Base-by-base conservation (phyloP, 2,113 vertebrate genomes). In the Upupa epops region DNA sequence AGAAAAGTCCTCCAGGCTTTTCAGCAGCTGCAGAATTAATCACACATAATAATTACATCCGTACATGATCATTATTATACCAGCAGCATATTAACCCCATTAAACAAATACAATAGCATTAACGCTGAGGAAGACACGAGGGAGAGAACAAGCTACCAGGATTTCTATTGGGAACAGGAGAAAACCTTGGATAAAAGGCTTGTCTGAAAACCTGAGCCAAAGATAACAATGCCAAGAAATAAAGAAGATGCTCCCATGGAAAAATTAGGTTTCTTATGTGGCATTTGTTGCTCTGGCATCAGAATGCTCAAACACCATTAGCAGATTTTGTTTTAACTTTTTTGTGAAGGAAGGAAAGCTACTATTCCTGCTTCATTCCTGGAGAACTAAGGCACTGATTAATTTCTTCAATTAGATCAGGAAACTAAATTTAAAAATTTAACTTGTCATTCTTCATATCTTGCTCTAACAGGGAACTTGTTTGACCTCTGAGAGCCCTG, bases 11-110 rank as follows among this genome's bases (percentile, higher is more conserved):
- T 94, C 91, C 55, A 69, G 81, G 91, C 63, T 90, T 97, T 96
- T 96, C 68, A 28, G 92, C 83, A 64, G 86, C 91, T 89, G 75
- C 71, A 25, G 85, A 94, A 96, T 96, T 96, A 95, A 92, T 96
- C 85, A 84, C 80, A 90, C 36, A 32, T 92, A 93, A 90, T 97
- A 97, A 97, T 96, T 97, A 93, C 80, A 92, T 86, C 83, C 29
- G 10, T 78, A 90, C 83, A 45, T 86, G 89, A 94, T 95, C 90
- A 77, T 96, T 92, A 91, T 96, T 96, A 95, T 45, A 95, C 65
- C 92, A 94, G 95, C 87, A 95, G 90, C 84, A 70, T 95, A 96
- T 97, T 97, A 97, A 96, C 95, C 96, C 94, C 92, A 95, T 97
- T 97, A 96, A 94, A 86, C 89, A 95, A 82, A 94, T 94, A 96